These are phyloP conservation scores for Zaprionus ornatus DNA, from an alignment of 1,140 invertebrate genomes.

Conservation along the genomic window DNA sequence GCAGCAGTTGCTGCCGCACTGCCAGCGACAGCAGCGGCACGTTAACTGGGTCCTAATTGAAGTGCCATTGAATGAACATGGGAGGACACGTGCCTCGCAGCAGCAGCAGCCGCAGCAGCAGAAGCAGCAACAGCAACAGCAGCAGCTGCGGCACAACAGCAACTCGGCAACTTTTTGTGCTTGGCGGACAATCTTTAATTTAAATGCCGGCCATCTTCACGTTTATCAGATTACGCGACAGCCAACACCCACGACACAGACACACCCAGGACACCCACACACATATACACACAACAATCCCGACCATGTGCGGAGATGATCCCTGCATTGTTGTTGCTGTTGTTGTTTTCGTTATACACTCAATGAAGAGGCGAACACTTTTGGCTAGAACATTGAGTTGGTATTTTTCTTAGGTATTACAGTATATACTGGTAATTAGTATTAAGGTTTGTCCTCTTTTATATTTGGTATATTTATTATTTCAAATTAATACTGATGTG, in stretches of 20 bases:
- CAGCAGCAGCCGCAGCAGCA: constrained; percentile 15
- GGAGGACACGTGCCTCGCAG: constrained; percentile 27
- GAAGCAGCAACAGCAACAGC: background rate
- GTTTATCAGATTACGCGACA: constrained; percentile 76
- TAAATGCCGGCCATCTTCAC: constrained; percentile 80
- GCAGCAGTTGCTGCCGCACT: background rate
- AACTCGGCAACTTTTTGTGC: constrained; percentile 68
- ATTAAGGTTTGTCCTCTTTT: background rate
- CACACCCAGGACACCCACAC: constrained; percentile 16
- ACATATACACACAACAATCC: constrained; percentile 3
- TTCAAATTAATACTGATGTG: background rate
- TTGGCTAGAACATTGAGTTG: background rate
- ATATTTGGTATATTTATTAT: background rate
- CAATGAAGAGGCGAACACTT: background rate
- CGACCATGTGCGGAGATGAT: background rate
- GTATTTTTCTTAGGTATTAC: background rate
- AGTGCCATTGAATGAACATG: constrained; percentile 48
- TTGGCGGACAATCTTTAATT: constrained; percentile 76
- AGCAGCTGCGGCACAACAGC: constrained; percentile 15
- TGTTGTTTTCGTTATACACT: constrained; percentile 12
- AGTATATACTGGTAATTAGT: background rate
- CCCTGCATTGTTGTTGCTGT: constrained; percentile 1
- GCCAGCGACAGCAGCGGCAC: background rate
- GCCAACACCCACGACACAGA: constrained; percentile 39
- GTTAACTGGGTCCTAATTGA: constrained; percentile 50